Conservation (phyloP, 2,113 vertebrate species). For the Ibidorhyncha struthersii region DNA sequence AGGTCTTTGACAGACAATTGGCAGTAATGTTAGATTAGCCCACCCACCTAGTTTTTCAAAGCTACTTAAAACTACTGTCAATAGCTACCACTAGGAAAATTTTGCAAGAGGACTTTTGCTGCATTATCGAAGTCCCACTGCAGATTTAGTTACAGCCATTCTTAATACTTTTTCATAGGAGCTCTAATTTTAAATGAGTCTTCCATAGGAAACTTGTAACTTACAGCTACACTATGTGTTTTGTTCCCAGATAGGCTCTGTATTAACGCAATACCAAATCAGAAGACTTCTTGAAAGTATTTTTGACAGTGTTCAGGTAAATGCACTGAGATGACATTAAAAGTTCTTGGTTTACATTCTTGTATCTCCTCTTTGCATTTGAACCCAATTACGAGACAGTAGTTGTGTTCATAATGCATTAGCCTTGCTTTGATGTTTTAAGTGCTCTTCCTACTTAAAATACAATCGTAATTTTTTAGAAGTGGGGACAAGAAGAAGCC, state of each 20-base stretch:
- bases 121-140: neutral
- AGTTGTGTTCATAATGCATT: neutral
- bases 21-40: neutral
- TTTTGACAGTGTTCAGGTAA: neutral
- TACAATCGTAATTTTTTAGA: neutral
- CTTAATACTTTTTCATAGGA: neutral
- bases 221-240: neutral
- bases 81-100: neutral
- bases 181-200: neutral
- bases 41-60: neutral
- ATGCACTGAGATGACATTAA: neutral
- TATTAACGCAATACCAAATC: no score
- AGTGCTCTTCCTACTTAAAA: neutral
- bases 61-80: neutral
- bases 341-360: neutral
- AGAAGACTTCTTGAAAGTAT: neutral
- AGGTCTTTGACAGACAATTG: neutral
- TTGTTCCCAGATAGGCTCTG: no score
- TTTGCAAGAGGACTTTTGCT: neutral
- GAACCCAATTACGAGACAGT: neutral
- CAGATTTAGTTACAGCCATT: neutral
- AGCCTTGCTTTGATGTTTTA: neutral
- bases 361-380: neutral
- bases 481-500: neutral
- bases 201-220: neutral